Percentiles rank a stretch among this genome's conserved stretches.
phyloP scores from a whole-genome alignment of 2,113 vertebrate species.

The Sebastes schlegelii region DNA sequence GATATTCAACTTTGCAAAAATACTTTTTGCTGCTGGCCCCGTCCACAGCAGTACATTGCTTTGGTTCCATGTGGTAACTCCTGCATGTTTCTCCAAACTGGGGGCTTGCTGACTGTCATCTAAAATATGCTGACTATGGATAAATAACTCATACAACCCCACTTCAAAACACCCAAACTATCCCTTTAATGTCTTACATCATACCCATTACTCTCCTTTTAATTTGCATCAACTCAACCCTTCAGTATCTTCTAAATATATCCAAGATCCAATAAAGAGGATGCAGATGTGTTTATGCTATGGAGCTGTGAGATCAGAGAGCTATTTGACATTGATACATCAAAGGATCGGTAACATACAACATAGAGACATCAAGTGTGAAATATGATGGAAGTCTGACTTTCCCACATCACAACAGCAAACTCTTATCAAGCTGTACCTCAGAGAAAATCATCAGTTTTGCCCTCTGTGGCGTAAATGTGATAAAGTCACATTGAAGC shows the following conservation, averaged over 20 bases:
- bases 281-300: not conserved
- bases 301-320: not conserved
- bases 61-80: too few species aligned
- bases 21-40: too few species aligned
- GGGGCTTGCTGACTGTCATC: too few species aligned
- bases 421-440: not conserved
- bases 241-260: not conserved
- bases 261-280: slow-evolving; percentile 8
- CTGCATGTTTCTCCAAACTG: too few species aligned
- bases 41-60: too few species aligned
- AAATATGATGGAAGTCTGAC: not conserved
- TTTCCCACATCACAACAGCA: not conserved
- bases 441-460: not conserved
- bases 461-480: not conserved
- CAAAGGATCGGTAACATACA: not conserved
- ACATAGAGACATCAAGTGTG: not conserved
- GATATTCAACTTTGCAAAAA: too few species aligned
- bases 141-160: too few species aligned
- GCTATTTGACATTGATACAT: not conserved
- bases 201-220: not conserved
- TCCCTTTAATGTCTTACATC: not conserved
- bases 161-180: too few species aligned
- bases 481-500: not conserved
- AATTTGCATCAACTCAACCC: not conserved
- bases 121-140: too few species aligned